These are phyloP conservation scores for Ophonus ardosiacus DNA, from an alignment of 2,888 invertebrate species.

Conservation along the genomic window DNA sequence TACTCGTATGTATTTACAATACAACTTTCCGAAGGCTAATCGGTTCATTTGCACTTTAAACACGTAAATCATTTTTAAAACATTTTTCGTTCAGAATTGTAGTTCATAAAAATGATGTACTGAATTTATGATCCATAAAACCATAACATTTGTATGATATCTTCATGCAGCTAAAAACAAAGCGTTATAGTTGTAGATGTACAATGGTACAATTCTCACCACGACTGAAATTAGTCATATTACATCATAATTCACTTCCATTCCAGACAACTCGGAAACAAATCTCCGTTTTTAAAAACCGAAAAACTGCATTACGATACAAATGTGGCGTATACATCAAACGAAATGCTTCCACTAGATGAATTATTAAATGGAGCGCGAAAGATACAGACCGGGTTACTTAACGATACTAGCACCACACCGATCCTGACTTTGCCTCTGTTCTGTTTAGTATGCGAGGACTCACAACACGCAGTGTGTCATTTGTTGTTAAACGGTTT, in stretches of 20 bases:
- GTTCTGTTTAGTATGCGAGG: slow-evolving; percentile 25
- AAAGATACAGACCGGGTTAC: slow-evolving; percentile 56
- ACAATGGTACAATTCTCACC: background rate
- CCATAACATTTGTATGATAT: background rate
- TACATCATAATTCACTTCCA: slow-evolving; percentile 43
- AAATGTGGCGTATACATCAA: slow-evolving; percentile 41
- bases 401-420: slow-evolving; percentile 26
- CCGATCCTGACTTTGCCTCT: background rate
- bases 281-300: slow-evolving; percentile 44
- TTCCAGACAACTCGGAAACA: slow-evolving; percentile 30
- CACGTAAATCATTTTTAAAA: background rate
- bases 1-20: background rate
- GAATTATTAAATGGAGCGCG: slow-evolving; percentile 59
- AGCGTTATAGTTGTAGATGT: background rate
- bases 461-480: background rate
- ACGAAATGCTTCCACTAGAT: slow-evolving; percentile 57
- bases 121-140: slow-evolving; percentile 30
- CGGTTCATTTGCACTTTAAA: background rate
- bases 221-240: slow-evolving; percentile 32
- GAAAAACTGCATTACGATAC: slow-evolving; percentile 47
- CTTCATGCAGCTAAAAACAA: background rate
- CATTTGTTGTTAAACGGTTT: slow-evolving; percentile 42
- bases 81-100: background rate
- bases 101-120: slow-evolving; percentile 19
- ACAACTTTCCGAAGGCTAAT: background rate